These are phyloP conservation scores for Poliocrania exsul DNA, from an alignment of 2,797 vertebrate species.

Conservation along the genomic window DNA sequence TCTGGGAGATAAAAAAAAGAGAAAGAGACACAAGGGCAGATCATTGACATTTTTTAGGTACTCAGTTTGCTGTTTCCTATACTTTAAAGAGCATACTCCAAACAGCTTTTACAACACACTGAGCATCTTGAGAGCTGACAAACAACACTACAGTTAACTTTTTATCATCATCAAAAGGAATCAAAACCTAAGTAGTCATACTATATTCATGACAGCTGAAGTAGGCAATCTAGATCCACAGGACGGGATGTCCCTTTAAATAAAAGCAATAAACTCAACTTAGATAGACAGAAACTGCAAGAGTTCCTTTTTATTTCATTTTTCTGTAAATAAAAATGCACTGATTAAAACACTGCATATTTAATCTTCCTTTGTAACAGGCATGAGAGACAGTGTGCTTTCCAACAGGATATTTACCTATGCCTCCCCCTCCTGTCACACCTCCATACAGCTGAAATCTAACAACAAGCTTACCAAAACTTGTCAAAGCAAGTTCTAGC, in stretches of 20 bases:
- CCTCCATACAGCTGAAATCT: background rate
- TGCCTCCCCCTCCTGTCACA: background rate
- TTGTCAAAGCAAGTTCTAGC: background rate
- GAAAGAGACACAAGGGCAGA: background rate
- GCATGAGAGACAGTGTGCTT: background rate
- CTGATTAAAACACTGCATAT: background rate
- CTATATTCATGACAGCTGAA: background rate
- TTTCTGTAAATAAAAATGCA: background rate
- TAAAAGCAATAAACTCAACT: background rate
- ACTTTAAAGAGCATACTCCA: background rate
- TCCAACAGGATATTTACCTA: background rate
- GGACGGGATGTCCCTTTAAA: background rate
- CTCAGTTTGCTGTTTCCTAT: background rate
- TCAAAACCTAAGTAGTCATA: background rate
- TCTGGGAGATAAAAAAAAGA: rapidly evolving
- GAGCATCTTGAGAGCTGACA: background rate
- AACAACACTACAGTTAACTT: background rate
- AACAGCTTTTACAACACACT: background rate
- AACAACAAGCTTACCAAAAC: background rate
- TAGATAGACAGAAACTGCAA: background rate
- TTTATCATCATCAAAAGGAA: background rate
- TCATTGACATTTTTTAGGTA: background rate
- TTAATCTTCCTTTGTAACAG: background rate
- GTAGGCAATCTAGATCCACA: background rate
- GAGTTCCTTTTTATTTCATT: background rate